phyloP scores from a whole-genome alignment of 2,888 invertebrate species.

The Fragum fragum region DNA sequence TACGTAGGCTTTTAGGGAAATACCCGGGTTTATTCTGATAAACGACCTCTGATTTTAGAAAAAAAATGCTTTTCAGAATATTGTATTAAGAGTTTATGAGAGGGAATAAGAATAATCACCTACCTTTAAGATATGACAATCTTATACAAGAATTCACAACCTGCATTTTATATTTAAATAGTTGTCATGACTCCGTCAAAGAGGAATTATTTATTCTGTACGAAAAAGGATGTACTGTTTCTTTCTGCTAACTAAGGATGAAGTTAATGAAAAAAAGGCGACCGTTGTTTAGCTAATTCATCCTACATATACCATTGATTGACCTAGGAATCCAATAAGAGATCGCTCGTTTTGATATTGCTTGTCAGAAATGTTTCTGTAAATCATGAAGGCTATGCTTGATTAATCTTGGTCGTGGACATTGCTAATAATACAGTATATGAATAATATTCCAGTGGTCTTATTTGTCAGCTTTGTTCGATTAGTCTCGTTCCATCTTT shows the following conservation, averaged over 20 bases:
- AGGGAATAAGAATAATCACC: too few relatives aligned
- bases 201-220: too few relatives aligned
- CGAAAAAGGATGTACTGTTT: not conserved
- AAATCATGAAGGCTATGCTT: slow-evolving; percentile 21
- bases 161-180: too few relatives aligned
- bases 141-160: too few relatives aligned
- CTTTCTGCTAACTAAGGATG: not conserved
- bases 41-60: too few relatives aligned
- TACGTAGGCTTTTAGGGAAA: too few relatives aligned
- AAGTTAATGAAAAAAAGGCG: not conserved
- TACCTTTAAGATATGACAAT: too few relatives aligned
- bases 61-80: too few relatives aligned
- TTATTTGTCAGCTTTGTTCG: slow-evolving; percentile 1
- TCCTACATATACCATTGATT: not conserved
- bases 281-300: not conserved
- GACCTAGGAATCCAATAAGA: slow-evolving; percentile 12
- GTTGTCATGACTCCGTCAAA: too few relatives aligned
- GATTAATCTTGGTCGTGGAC: slow-evolving; percentile 20
- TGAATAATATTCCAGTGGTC: slow-evolving; percentile 6
- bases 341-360: not conserved
- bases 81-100: too few relatives aligned
- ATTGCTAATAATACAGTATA: slow-evolving; percentile 20
- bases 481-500: not conserved
- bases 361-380: slow-evolving; percentile 19
- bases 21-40: too few relatives aligned